Base-by-base conservation (phyloP, 2,113 vertebrate genomes). In the Hippocampus abdominalis region DNA sequence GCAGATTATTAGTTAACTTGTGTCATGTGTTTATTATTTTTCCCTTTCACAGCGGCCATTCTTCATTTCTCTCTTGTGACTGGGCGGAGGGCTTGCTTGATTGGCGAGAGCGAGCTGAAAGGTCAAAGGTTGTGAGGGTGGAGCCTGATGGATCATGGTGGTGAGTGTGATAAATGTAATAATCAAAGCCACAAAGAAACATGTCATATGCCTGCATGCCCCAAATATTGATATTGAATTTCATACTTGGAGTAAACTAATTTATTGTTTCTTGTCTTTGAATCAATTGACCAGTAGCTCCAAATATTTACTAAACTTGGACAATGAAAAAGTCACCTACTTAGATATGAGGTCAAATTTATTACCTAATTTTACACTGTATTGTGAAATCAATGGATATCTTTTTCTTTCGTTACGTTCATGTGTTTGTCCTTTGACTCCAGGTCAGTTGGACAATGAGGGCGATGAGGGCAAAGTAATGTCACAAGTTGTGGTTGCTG, bases 81-180 rank as follows among this genome's bases (percentile, higher is more conserved):
- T 73, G 60, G 11, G 77, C 46, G 29, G 76, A 69, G 63, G 56
- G 13, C 64, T 66, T 21, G 54, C 73, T 25, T 66, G 53, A 69
- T 63, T 68, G 56, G 23, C 20, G 29, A 36, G 39, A 44, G 67
- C 21, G 67, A 48, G 56, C 59, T 72, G 69, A 71, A 53, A 76
- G 76, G 48, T 77, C 73, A 72, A 39, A 59, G 39, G 1, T 65
- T 76, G 68, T 73, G 63, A 80, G 64, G 66, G 73, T 25, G 29
- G 60, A 81, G 73, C 51, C 77, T 44, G 61, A 88, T 90, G 88
- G 87, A 89, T 89, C 76, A 88, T 89, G 87, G 70, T 83, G 81
- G 81, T 88, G 54, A 85, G 79, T 61, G 12, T 25, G n/a, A 51
- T 16, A 18, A 27, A 3, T 56, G 48, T 9, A 25, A 29, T 57